Conservation (phyloP, 2,113 vertebrate species). For the Actinemys pallida region DNA sequence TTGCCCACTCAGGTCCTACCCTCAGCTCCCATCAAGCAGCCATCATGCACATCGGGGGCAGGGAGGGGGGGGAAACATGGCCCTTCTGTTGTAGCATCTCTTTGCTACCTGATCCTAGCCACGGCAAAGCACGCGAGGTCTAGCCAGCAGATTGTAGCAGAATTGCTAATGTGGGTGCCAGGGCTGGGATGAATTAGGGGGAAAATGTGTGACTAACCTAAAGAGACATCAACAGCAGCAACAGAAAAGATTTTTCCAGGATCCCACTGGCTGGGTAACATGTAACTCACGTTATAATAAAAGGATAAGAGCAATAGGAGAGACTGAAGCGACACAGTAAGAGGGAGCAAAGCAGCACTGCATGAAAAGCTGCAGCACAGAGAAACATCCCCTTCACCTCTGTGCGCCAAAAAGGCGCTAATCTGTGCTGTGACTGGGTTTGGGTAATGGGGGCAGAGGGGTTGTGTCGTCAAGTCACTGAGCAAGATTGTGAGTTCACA, state of each 20-base stretch:
- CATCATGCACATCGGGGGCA: neutral
- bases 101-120: neutral
- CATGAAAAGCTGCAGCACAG: neutral
- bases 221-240: neutral
- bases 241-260: neutral
- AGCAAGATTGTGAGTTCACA: neutral
- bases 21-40: neutral
- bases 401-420: neutral
- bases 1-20: neutral
- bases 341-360: neutral
- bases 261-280: neutral
- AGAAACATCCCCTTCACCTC: neutral
- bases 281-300: rapidly evolving
- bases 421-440: neutral
- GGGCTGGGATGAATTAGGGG: too few relatives aligned
- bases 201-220: too few relatives aligned
- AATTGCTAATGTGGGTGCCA: neutral
- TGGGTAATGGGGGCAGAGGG: neutral
- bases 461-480: rapidly evolving
- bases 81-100: too few relatives aligned
- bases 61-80: neutral
- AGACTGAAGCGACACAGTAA: neutral
- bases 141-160: neutral
- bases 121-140: neutral
- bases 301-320: neutral